A percentile compares a stretch with the other conserved stretches of the same genome.
These are phyloP conservation scores for Candoia aspera DNA, from an alignment of 2,113 vertebrate species.

Conservation along the genomic window DNA sequence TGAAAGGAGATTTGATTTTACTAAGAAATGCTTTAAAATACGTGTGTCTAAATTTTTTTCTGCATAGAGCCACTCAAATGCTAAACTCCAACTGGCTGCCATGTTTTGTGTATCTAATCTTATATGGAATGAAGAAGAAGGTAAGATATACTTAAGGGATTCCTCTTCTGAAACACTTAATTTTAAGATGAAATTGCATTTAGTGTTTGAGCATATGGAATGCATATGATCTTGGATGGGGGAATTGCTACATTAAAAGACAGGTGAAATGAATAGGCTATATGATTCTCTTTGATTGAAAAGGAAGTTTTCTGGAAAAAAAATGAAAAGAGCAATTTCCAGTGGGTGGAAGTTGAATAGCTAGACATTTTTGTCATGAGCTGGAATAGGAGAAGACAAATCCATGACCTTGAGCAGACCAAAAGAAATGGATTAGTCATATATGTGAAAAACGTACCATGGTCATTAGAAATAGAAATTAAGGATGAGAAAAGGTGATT, in stretches of 20 bases:
- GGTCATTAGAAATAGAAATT: not conserved
- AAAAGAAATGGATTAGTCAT: not conserved
- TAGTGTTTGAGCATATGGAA: not conserved
- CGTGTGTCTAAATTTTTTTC: not conserved
- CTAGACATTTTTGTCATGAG: not conserved
- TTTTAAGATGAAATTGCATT: constrained; percentile 1
- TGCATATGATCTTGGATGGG: not conserved
- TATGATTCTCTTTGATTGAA: not conserved
- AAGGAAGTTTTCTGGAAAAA: not conserved
- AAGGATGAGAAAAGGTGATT: not conserved
- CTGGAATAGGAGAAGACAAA: not conserved
- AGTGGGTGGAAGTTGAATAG: not conserved
- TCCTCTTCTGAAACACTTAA: not conserved
- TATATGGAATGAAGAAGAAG: constrained; percentile 98
- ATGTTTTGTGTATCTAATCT: constrained; percentile 98
- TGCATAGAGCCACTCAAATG: constrained; percentile 90
- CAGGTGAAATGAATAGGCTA: not conserved
- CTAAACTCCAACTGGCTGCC: constrained; percentile 95
- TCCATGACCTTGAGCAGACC: not conserved
- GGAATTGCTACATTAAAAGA: not conserved
- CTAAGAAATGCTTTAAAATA: not conserved
- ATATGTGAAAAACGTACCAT: not conserved
- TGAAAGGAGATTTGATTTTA: not conserved
- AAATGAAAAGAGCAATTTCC: not conserved
- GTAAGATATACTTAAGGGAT: constrained; percentile 72